Conservation (phyloP, 2,113 vertebrate genomes). For the Callionymus lyra region DNA sequence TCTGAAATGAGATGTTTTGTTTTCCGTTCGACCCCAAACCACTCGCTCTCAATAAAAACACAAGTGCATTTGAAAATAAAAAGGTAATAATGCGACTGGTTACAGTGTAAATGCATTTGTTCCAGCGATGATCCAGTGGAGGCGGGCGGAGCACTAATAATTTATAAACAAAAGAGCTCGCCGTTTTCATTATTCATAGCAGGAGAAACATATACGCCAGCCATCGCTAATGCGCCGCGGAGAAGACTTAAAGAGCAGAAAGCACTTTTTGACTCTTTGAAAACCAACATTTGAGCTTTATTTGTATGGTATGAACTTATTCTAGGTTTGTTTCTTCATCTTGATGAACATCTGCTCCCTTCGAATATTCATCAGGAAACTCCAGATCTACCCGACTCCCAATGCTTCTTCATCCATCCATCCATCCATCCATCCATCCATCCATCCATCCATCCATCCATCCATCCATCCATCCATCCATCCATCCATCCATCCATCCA, state of each 20-base stretch:
- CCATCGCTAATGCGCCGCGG: constrained; percentile 12
- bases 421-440: too few relatives aligned
- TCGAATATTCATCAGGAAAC: too few relatives aligned
- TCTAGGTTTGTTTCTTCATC: neutral
- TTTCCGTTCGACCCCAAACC: constrained; percentile 46
- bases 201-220: constrained; percentile 54
- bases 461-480: too few relatives aligned
- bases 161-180: constrained; percentile 65
- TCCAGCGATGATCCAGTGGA: constrained; percentile 49
- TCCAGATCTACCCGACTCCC: too few relatives aligned
- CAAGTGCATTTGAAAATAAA: constrained; percentile 44
- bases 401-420: too few relatives aligned
- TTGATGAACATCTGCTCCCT: too few relatives aligned
- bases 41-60: constrained; percentile 34
- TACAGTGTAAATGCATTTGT: constrained; percentile 54
- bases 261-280: too few relatives aligned
- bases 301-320: neutral
- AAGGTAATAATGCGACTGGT: constrained; percentile 48
- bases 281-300: too few relatives aligned
- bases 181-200: constrained; percentile 62
- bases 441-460: too few relatives aligned
- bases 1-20: constrained; percentile 57
- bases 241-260: too few relatives aligned
- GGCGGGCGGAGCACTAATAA: constrained; percentile 57
- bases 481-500: too few relatives aligned